phyloP scores from a whole-genome alignment of 2,888 invertebrate species.

The Mimumesa dahlbomi region DNA sequence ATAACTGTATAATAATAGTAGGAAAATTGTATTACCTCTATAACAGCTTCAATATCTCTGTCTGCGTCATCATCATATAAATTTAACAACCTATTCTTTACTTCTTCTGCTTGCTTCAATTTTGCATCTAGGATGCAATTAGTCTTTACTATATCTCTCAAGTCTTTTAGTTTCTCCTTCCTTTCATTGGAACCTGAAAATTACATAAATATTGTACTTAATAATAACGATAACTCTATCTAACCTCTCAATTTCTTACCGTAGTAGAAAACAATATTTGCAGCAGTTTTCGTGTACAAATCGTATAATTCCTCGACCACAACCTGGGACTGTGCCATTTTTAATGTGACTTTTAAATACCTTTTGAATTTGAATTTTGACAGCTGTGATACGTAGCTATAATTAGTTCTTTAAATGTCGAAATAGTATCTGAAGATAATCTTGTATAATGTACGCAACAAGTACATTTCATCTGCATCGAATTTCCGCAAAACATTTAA shows the following conservation, averaged over 20 bases:
- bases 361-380: too few species aligned
- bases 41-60: conserved; percentile 4
- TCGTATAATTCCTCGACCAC: conserved; percentile 51
- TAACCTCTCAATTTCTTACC: conserved; percentile 61
- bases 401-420: too few species aligned
- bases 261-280: conserved; percentile 63
- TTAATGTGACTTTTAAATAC: too few species aligned
- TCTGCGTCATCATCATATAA: background rate
- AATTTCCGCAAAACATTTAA: too few species aligned
- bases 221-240: background rate
- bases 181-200: conserved; percentile 41
- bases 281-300: conserved; percentile 67
- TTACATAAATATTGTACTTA: background rate
- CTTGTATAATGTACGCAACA: too few species aligned
- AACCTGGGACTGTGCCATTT: conserved; percentile 41
- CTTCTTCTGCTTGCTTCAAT: conserved; percentile 38
- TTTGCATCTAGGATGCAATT: conserved; percentile 55
- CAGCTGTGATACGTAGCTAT: too few species aligned
- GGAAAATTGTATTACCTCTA: conserved; percentile 17
- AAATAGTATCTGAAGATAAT: too few species aligned
- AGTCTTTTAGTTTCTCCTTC: conserved; percentile 48
- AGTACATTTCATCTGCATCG: too few species aligned
- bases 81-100: conserved; percentile 9
- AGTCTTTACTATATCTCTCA: conserved; percentile 56
- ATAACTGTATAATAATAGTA: background rate